Conservation (phyloP, 2,797 vertebrate species). For the Cynopterus sphinx region DNA sequence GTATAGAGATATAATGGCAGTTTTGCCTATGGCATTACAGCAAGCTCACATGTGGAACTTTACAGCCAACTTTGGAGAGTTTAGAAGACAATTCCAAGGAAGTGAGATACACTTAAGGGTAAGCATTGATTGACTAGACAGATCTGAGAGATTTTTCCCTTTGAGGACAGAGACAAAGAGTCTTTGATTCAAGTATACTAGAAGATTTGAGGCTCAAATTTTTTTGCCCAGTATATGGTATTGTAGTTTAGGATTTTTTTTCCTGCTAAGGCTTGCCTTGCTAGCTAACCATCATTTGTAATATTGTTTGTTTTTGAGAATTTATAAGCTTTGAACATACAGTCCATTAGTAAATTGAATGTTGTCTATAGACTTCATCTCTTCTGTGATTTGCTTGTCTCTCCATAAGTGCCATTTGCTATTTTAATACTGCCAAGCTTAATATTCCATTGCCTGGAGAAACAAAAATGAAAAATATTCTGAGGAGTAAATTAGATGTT, state of each 20-base stretch:
- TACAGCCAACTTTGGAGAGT: not conserved
- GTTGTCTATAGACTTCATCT: not conserved
- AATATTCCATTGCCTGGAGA: not conserved
- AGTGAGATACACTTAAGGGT: not conserved
- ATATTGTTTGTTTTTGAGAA: not conserved
- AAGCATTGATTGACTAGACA: not conserved
- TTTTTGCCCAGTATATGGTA: not conserved
- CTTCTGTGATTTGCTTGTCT: not conserved
- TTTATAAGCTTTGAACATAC: not conserved
- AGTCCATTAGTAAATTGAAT: not conserved
- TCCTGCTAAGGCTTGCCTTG: not conserved
- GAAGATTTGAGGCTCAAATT: not conserved
- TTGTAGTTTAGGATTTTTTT: not conserved
- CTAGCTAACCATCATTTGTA: not conserved
- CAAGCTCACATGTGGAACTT: not conserved
- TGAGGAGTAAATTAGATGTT: accelerated
- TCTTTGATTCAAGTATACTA: not conserved
- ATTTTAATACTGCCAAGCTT: not conserved
- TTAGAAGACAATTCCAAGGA: not conserved
- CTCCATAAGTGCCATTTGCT: not conserved
- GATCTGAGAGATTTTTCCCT: not conserved
- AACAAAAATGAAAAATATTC: not conserved
- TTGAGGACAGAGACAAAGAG: not conserved
- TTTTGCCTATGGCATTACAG: not conserved
- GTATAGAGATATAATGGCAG: not conserved